Evolutionary conservation across 2,113 vertebrate species (phyloP), one percentile per base, ranked within the genome.

Genomic region (Malaclemys terrapin): DNA sequence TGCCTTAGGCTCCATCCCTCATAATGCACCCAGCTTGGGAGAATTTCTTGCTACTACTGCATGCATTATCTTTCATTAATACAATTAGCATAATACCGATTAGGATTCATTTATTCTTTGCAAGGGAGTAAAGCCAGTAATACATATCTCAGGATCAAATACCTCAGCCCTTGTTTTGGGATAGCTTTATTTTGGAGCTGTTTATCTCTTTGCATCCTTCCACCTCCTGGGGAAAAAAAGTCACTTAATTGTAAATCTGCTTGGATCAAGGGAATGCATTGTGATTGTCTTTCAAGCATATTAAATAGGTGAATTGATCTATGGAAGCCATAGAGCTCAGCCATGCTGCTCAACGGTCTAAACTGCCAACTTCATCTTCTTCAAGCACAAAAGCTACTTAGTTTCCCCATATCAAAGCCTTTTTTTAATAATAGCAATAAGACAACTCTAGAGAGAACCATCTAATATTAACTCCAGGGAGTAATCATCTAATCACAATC

Each of bases 401-500:
- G 91, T 93, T 94, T 93, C 75, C 87, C 91, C 84, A 31, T 80
- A 90, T 94, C 87, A 95, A 96, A 93, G 96, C 96, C 96, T 94
- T 97, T 97, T 95, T 91, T 54, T 54, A 97, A 97, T 97, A 95
- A 91, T 89, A 81, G 96, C 96, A 97, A 85, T 94, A 96, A 97
- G 98, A 94, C 95, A 95, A 92, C 93, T 93, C 96, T 94, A 88
- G 94, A 96, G 96, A 96, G 94, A 97, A 89, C 92, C 91, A 69
- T 96, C 96, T 95, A 85, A 85, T 94, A 87, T 88, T 84, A 94
- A 89, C 98, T 97, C 97, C 93, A 31, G 98, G 98, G 98, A 98
- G 97, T 93, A 95, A 97, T 98, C 97, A 96, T 96, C 96, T 96
- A 92, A 98, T 97, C 97, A 95, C 96, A 94, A 96, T 97, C 94